Percentiles rank a stretch among this genome's conserved stretches.
phyloP scores from a whole-genome alignment of 2,113 vertebrate species.

The Heterotilapia buettikoferi region DNA sequence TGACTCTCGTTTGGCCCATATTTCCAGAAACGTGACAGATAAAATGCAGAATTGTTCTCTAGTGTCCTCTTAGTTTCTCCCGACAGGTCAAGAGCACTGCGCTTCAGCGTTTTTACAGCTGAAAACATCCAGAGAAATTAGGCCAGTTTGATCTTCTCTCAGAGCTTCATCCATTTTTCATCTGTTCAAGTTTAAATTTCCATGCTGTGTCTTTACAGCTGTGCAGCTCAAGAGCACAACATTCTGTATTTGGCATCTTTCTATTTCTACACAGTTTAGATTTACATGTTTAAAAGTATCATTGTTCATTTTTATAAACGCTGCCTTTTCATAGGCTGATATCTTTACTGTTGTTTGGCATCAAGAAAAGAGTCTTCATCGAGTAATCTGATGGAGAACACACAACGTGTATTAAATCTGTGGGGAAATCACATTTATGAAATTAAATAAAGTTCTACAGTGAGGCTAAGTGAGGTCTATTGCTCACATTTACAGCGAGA shows the following conservation, averaged over 20 bases:
- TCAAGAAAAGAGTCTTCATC: background rate
- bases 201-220: background rate
- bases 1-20: background rate
- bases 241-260: background rate
- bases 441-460: background rate
- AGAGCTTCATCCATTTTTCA: slow-evolving; percentile 47
- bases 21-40: background rate
- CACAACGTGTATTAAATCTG: background rate
- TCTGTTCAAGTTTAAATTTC: background rate
- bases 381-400: background rate
- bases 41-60: background rate
- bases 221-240: background rate
- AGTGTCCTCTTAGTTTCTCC: background rate
- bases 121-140: slow-evolving; percentile 10
- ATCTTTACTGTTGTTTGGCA: background rate
- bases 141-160: slow-evolving; percentile 24
- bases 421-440: background rate
- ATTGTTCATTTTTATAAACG: background rate
- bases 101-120: background rate
- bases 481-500: background rate
- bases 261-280: background rate
- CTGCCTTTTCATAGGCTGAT: background rate
- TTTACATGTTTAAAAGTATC: background rate
- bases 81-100: background rate
- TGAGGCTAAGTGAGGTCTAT: background rate